Conservation (phyloP, 2,888 invertebrate genomes). For the Drosophila mulleri region DNA sequence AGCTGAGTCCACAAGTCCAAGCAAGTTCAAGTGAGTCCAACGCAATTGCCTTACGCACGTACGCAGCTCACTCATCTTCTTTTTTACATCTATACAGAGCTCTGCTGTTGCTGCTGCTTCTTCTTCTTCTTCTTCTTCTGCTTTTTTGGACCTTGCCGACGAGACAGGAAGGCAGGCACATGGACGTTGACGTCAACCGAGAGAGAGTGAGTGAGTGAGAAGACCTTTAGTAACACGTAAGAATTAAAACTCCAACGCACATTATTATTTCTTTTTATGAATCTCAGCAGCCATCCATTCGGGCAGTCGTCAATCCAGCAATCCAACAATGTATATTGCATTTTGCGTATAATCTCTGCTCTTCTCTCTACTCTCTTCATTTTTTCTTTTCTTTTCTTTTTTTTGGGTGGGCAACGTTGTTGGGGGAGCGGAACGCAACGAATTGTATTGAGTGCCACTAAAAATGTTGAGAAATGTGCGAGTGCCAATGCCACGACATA, state of each 20-base stretch:
- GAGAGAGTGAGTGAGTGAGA: constrained; percentile 6
- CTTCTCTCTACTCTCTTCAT: constrained; percentile 40
- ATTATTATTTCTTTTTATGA: constrained; percentile 56
- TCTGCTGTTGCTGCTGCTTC: background rate
- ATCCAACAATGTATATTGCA: constrained; percentile 74
- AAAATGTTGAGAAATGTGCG: constrained; percentile 79
- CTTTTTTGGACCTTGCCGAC: constrained; percentile 50
- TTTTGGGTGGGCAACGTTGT: background rate
- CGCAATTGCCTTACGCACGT: constrained; percentile 74
- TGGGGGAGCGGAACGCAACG: constrained; percentile 57
- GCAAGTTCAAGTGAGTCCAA: constrained; percentile 64
- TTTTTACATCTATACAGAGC: constrained; percentile 56
- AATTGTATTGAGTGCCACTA: constrained; percentile 82
- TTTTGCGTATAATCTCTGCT: constrained; percentile 76
- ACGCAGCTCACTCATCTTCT: constrained; percentile 73
- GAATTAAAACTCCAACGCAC: constrained; percentile 80
- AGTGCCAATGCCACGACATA: constrained; percentile 55
- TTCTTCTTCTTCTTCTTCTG: constrained; percentile 14
- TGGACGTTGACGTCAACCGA: constrained; percentile 33
- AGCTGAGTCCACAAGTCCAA: constrained; percentile 28
- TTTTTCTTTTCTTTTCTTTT: background rate
- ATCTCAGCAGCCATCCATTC: constrained; percentile 47
- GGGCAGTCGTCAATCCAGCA: constrained; percentile 52
- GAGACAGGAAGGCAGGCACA: constrained; percentile 51
- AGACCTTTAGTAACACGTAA: constrained; percentile 71